Evolutionary conservation across 2,797 vertebrate genomes (phyloP).

Genomic region (Mareca penelope): DNA sequence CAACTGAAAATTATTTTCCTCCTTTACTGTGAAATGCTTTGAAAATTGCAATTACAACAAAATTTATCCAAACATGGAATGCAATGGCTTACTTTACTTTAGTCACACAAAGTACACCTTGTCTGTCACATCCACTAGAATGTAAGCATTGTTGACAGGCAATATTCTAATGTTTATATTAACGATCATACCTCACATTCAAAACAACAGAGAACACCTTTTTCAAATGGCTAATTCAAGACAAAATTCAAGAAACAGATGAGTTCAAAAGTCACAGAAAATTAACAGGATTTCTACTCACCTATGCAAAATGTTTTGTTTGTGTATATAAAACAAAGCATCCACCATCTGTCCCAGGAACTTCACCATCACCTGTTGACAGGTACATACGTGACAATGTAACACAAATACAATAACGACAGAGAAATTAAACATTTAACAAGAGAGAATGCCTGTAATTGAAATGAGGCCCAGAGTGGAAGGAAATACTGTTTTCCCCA

Average conservation of each 20-base stretch:
- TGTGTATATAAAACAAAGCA: conserved; percentile 78
- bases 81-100: not conserved
- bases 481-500: not conserved
- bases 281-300: not conserved
- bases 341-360: conserved; percentile 80
- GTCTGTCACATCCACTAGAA: not conserved
- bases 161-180: not conserved
- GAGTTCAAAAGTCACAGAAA: not conserved
- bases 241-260: not conserved
- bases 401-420: not conserved
- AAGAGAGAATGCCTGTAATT: not conserved
- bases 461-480: not conserved
- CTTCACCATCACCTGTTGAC: conserved; percentile 71
- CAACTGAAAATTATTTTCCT: not conserved
- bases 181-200: not conserved
- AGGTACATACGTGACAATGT: not conserved
- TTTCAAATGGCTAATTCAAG: not conserved
- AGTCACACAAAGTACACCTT: not conserved
- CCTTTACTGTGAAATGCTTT: not conserved
- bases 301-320: conserved; percentile 77
- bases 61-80: not conserved
- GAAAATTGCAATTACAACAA: not conserved
- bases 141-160: not conserved
- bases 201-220: not conserved
- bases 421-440: not conserved